Evolutionary conservation across 2,113 vertebrate genomes (phyloP).

Genomic region (Octodon degus): DNA sequence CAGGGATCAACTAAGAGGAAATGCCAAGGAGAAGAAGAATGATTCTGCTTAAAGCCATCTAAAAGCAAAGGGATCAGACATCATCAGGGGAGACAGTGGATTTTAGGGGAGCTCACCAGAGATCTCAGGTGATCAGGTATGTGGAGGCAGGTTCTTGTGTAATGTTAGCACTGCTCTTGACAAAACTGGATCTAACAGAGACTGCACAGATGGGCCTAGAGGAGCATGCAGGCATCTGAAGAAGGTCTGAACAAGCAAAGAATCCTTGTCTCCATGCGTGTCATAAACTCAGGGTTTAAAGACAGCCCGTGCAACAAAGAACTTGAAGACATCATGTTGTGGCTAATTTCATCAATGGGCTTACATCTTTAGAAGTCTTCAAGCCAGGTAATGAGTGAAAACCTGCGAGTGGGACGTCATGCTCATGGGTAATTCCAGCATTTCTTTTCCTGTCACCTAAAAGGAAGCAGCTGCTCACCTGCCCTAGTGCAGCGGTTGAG

Average conservation of each 20-base stretch:
- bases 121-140: not conserved
- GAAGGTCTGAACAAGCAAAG: not conserved
- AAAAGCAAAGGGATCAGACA: not conserved
- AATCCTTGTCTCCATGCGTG: not conserved
- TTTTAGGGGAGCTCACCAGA: not conserved
- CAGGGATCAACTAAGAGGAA: not conserved
- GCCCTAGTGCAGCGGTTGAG: not conserved
- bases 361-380: constrained; percentile 25
- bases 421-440: not conserved
- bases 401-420: not conserved
- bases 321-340: not conserved
- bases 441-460: not conserved
- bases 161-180: not conserved
- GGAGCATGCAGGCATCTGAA: not conserved
- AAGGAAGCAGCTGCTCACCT: not conserved
- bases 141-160: not conserved
- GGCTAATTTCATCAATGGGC: not conserved
- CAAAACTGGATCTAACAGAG: not conserved
- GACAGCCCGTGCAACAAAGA: not conserved
- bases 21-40: not conserved
- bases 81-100: not conserved
- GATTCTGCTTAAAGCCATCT: not conserved
- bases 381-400: not conserved
- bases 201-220: not conserved
- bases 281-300: not conserved